Evolutionary conservation across 2,113 vertebrate species (phyloP).

Genomic region (Istiophorus platypterus): DNA sequence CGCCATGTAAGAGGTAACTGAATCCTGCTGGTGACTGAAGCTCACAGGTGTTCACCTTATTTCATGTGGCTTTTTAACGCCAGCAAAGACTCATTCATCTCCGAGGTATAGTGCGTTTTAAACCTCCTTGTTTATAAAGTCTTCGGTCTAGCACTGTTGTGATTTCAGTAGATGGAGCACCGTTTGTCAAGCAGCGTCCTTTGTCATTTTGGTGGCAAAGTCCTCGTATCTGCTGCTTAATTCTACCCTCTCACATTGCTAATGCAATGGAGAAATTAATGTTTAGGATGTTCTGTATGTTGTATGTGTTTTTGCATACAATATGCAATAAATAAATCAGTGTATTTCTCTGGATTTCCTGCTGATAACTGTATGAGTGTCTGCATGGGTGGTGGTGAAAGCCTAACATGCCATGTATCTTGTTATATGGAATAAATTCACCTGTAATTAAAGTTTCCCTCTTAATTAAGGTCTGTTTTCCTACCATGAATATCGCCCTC

Average conservation of each 20-base stretch:
- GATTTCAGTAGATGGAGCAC: conserved; percentile 54
- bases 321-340: conserved; percentile 51
- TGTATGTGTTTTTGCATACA: conserved; percentile 77
- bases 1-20: conserved; percentile 27
- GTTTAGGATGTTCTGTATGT: conserved; percentile 55
- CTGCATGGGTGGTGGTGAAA: conserved; percentile 36
- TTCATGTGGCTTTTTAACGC: conserved; percentile 52
- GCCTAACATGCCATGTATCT: conserved; percentile 51
- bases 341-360: conserved; percentile 56
- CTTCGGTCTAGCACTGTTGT: conserved; percentile 63
- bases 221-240: conserved; percentile 41
- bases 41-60: conserved; percentile 39
- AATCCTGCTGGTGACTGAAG: conserved; percentile 48
- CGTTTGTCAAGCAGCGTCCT: conserved; percentile 60
- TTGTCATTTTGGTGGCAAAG: conserved; percentile 55
- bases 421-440: conserved; percentile 75
- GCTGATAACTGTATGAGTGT: conserved; percentile 56
- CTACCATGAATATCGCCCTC: background rate
- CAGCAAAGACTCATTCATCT: conserved; percentile 53
- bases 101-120: conserved; percentile 60
- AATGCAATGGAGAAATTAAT: conserved; percentile 50
- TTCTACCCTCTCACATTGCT: conserved; percentile 39
- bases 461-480: conserved; percentile 45
- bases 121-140: conserved; percentile 57
- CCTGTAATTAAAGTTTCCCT: conserved; percentile 65